These are phyloP conservation scores for Apamea crenata DNA, from an alignment of 2,888 invertebrate species.

Conservation along the genomic window DNA sequence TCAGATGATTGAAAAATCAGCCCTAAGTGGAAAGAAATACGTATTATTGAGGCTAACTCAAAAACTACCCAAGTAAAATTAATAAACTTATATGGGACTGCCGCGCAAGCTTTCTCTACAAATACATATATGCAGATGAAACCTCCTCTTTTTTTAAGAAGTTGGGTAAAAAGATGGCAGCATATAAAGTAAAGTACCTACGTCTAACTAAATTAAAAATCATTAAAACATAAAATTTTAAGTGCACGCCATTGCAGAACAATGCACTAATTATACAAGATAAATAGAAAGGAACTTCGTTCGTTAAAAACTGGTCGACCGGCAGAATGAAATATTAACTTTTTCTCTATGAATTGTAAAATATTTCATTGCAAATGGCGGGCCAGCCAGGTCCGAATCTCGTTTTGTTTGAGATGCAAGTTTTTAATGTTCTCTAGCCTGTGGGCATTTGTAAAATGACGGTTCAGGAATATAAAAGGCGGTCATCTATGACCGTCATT, in stretches of 20 bases:
- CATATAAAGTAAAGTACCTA: no score
- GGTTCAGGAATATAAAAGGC: no score
- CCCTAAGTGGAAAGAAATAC: no score
- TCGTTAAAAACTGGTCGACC: conserved; percentile 73
- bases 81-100: no score
- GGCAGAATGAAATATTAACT: conserved; percentile 76
- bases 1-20: no score
- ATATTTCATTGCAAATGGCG: conserved; percentile 73
- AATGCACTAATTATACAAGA: conserved; percentile 69
- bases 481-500: not conserved
- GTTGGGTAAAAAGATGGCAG: no score
- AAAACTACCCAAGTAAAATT: no score
- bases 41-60: no score
- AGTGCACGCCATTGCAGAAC: conserved; percentile 55
- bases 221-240: conserved; percentile 32
- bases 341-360: conserved; percentile 77
- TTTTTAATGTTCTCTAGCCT: not conserved
- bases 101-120: no score
- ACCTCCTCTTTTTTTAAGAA: no score
- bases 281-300: conserved; percentile 72
- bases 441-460: not conserved
- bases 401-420: not conserved
- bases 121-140: no score
- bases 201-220: no score
- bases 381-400: conserved; percentile 59